Evolutionary conservation across 2,888 invertebrate species (phyloP), one percentile per base, ranked within the genome.

Genomic region (Pteria penguin): DNA sequence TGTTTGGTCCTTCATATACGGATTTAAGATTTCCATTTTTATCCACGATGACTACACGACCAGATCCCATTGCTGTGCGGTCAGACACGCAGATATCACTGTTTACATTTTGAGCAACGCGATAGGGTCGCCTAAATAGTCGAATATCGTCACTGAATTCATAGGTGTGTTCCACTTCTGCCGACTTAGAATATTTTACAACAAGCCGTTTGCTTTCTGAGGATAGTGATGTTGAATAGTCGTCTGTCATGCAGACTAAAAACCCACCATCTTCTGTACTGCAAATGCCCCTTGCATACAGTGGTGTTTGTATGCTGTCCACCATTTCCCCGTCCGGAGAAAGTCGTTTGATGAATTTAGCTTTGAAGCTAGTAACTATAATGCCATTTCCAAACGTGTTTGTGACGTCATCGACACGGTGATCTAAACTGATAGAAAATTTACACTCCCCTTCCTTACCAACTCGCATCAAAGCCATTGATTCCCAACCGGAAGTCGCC

Each of bases 1-100:
- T 54, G 24, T 27, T 68, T 2, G 52, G 33, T 3, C 67, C 75
- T 52, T 65, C 68, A 58, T 73, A 77, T 11, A 65, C 31, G 14
- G 65, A 68, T 29, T 61, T 68, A n/a, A 77, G 24, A 32, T 69
- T 57, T 8, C 76, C 76, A n/a, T 69, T 54, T 24, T 52, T n/a
- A 22, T 73, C 69, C 29, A 77, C 24, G 33, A 77, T 69, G n/a
- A 77, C 66, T 2, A 77, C 72, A 57, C 72, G 63, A 22, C 76
- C 76, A 2, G 72, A 69, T 18, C 76, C 76, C 76, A 77, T 77
- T 4, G 72, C 58, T n/a, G 76, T 77, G 29, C 68, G 68, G 58
- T 77, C 76, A 24, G 72, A 68, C 4, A 77, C 72, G 55, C 76
- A 77, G 2, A 77, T 65, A 52, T 77, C 76, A n/a, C 76, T 70